A percentile compares a stretch with the other conserved stretches of the same genome.
phyloP scores from a whole-genome alignment of 1,140 invertebrate genomes.

The Galleria mellonella region DNA sequence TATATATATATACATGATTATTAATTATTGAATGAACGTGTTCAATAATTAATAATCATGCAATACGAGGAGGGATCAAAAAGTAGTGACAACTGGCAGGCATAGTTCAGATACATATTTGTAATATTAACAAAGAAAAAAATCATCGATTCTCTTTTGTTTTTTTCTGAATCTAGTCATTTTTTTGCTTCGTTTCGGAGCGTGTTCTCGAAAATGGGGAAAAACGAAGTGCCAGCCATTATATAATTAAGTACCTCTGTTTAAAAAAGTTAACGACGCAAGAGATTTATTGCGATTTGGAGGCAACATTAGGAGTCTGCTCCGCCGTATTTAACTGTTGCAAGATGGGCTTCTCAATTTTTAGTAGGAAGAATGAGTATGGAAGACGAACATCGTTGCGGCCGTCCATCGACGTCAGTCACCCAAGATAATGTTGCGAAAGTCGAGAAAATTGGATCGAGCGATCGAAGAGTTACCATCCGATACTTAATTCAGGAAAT shows the following conservation, averaged over 20 bases:
- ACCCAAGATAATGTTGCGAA: background rate
- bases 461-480: background rate
- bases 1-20: too few relatives aligned
- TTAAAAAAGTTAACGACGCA: conserved; percentile 1
- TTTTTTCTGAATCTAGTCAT: too few relatives aligned
- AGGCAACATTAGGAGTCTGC: conserved; percentile 2
- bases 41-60: too few relatives aligned
- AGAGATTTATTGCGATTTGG: background rate
- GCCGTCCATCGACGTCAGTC: too few relatives aligned
- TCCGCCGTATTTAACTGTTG: conserved; percentile 2
- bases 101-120: too few relatives aligned
- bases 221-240: conserved; percentile 1
- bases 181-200: too few relatives aligned
- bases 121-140: too few relatives aligned
- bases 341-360: background rate
- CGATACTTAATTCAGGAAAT: conserved; percentile 1
- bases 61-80: too few relatives aligned
- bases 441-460: background rate
- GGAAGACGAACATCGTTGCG: too few relatives aligned
- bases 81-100: too few relatives aligned
- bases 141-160: too few relatives aligned
- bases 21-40: too few relatives aligned
- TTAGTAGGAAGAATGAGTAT: background rate
- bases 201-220: background rate
- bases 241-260: conserved; percentile 4